These are phyloP conservation scores for Brachyistius frenatus DNA, from an alignment of 2,113 vertebrate species.

Conservation along the genomic window DNA sequence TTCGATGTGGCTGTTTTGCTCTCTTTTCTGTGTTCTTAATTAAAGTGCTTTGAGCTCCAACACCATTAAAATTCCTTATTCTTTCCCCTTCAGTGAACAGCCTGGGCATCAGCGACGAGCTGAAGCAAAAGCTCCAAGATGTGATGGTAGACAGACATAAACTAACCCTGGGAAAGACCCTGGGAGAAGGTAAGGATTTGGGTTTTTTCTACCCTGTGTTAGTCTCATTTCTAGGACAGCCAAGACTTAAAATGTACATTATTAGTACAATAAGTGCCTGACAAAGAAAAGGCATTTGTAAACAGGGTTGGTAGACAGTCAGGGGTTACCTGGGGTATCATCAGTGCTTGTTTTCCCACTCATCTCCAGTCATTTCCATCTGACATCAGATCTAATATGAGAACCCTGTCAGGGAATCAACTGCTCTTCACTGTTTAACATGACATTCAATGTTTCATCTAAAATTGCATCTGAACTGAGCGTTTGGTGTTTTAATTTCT, in stretches of 20 bases:
- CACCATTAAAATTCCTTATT: conserved; percentile 22
- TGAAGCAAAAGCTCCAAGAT: conserved; percentile 92
- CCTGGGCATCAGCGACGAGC: conserved; percentile 91
- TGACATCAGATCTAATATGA: too few species aligned
- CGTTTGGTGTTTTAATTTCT: conserved; percentile 37
- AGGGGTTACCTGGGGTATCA: background rate
- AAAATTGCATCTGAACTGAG: conserved; percentile 1
- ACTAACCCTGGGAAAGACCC: conserved; percentile 92
- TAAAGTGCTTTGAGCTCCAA: conserved; percentile 12
- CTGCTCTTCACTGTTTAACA: background rate
- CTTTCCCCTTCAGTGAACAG: conserved; percentile 87
- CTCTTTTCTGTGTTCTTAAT: conserved; percentile 28
- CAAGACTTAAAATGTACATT: too few species aligned
- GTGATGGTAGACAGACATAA: conserved; percentile 94
- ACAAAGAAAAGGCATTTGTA: too few species aligned
- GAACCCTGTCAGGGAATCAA: background rate
- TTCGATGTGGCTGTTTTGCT: conserved; percentile 23
- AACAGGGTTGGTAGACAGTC: too few species aligned
- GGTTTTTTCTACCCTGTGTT: background rate
- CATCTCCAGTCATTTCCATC: background rate
- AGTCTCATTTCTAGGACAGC: too few species aligned
- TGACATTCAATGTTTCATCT: background rate
- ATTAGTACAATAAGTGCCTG: too few species aligned
- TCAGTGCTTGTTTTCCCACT: background rate
- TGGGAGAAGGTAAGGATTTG: conserved; percentile 87